A percentile compares a stretch with the other conserved stretches of the same genome.
Evolutionary conservation across 2,797 vertebrate species (phyloP).

Genomic region (Phrynocephalus vlangalii): DNA sequence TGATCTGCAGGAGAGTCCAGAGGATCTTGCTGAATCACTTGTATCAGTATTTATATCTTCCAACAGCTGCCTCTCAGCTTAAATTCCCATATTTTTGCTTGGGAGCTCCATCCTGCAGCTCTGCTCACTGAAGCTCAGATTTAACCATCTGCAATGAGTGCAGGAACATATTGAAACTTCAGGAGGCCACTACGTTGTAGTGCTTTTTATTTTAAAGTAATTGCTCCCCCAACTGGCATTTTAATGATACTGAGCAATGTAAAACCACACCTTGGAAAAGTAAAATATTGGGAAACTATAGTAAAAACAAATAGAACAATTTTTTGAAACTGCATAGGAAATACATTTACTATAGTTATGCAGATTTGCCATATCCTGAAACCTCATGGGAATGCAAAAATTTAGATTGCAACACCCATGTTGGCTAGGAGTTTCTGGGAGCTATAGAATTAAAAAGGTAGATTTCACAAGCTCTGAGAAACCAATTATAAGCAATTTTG

Average conservation of each 20-base stretch:
- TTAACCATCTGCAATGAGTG: not conserved
- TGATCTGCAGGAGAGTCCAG: slow-evolving; percentile 12
- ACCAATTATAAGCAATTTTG: not conserved
- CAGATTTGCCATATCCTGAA: not conserved
- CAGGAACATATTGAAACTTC: not conserved
- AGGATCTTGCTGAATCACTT: slow-evolving; percentile 40
- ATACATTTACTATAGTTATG: not conserved
- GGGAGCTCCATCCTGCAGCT: not conserved
- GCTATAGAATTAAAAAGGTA: no score
- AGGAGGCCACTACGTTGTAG: not conserved
- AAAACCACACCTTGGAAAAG: not conserved
- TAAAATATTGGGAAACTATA: no score
- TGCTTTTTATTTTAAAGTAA: not conserved
- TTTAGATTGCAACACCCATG: no score
- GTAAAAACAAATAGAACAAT: no score
- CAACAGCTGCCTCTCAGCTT: slow-evolving; percentile 40
- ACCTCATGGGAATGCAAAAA: not conserved
- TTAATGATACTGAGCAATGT: not conserved
- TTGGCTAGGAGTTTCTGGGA: no score
- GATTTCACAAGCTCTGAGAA: not conserved
- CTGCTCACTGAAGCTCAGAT: not conserved
- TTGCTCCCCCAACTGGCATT: no score
- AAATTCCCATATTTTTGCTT: slow-evolving; percentile 27
- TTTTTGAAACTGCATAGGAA: not conserved
- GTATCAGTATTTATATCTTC: slow-evolving; percentile 36